Evolutionary conservation across 2,797 vertebrate genomes (phyloP).

Genomic region (Peromyscus eremicus): DNA sequence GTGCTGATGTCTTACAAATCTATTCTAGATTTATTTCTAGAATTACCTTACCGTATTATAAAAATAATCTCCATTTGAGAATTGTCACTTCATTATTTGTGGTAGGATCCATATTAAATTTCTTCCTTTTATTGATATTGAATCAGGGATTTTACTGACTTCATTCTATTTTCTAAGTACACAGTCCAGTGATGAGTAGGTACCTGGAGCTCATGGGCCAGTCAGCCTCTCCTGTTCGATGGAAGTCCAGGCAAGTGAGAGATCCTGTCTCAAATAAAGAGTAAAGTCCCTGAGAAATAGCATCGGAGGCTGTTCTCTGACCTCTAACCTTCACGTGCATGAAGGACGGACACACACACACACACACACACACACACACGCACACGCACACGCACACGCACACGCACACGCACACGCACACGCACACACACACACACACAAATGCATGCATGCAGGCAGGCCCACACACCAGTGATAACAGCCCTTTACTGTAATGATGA

Average conservation of each 20-base stretch:
- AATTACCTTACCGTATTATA: background rate
- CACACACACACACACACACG: background rate
- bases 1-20: background rate
- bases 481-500: background rate
- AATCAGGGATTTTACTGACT: background rate
- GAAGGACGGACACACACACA: background rate
- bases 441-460: no score
- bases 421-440: background rate
- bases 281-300: background rate
- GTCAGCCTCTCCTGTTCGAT: background rate
- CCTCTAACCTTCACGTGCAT: background rate
- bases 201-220: background rate
- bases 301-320: background rate
- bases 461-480: background rate
- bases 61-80: background rate
- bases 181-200: background rate
- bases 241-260: background rate
- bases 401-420: no score
- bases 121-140: background rate
- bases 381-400: background rate
- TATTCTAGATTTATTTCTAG: background rate
- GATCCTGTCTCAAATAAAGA: background rate
- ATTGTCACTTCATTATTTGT: background rate
- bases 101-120: background rate
- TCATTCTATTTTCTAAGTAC: background rate